Evolutionary conservation across 2,113 vertebrate genomes (phyloP).

Genomic region (Dinomys branickii): DNA sequence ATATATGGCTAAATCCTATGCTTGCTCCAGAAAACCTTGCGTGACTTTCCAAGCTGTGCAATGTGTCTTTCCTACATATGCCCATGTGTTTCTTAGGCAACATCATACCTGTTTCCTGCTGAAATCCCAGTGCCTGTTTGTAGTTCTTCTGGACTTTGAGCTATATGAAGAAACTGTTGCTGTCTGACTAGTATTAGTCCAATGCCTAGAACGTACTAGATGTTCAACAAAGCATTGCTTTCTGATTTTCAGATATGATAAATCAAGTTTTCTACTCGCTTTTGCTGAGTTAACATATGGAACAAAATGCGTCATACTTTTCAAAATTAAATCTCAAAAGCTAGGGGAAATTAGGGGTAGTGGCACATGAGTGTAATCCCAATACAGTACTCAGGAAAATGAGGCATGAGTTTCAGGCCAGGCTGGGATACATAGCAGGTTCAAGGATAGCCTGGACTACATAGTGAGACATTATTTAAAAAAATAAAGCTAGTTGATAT

Average conservation of each 20-base stretch:
- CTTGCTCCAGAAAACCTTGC: neutral
- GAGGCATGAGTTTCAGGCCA: neutral
- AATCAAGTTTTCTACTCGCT: neutral
- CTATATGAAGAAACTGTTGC: neutral
- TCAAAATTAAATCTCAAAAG: slow-evolving; percentile 4
- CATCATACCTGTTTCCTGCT: neutral
- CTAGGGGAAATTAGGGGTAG: neutral
- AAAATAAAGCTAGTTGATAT: neutral
- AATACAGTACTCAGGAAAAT: neutral
- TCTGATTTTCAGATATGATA: neutral
- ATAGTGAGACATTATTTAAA: neutral
- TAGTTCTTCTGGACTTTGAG: neutral
- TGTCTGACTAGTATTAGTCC: neutral
- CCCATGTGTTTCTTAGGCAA: neutral
- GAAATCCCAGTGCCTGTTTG: neutral
- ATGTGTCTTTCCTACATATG: neutral
- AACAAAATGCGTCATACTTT: neutral
- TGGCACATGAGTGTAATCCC: neutral
- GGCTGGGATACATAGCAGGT: neutral
- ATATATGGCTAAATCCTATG: neutral
- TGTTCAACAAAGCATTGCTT: neutral
- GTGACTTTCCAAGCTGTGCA: neutral
- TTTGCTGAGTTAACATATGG: neutral
- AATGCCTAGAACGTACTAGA: neutral
- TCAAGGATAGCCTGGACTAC: neutral